These are phyloP conservation scores for Pimpla rufipes DNA, from an alignment of 2,888 invertebrate genomes.

Conservation along the genomic window DNA sequence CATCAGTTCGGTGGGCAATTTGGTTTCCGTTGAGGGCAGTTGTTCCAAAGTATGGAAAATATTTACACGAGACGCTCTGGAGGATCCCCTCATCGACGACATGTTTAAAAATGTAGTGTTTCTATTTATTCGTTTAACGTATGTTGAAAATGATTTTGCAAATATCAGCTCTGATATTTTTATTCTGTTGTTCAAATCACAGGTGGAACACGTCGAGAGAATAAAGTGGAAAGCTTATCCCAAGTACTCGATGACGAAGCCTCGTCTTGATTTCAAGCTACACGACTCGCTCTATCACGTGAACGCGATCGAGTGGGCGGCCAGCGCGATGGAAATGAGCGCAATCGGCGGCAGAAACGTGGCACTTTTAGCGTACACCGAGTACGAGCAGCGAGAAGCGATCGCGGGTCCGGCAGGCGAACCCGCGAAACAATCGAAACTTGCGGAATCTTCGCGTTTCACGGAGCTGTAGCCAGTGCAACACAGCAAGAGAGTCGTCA, in stretches of 20 bases:
- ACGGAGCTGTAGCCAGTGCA: constrained; percentile 32
- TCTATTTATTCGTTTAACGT: neutral
- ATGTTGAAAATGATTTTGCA: neutral
- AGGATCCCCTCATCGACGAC: constrained; percentile 83
- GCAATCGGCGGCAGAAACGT: constrained; percentile 88
- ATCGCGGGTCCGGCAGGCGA: neutral
- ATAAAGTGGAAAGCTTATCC: constrained; percentile 88
- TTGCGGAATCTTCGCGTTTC: constrained; percentile 20
- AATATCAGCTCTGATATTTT: constrained; percentile 16
- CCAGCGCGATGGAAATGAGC: constrained; percentile 90
- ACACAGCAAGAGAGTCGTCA: neutral
- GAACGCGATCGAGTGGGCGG: constrained; percentile 89
- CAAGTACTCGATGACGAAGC: constrained; percentile 82
- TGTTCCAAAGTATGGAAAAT: constrained; percentile 87
- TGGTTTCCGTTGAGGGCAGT: constrained; percentile 80
- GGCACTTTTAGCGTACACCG: constrained; percentile 86
- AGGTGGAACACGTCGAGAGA: constrained; percentile 80
- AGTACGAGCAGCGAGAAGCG: constrained; percentile 71
- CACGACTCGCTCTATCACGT: constrained; percentile 87
- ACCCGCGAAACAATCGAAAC: constrained; percentile 6
- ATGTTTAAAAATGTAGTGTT: constrained; percentile 85
- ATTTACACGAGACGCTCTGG: constrained; percentile 86
- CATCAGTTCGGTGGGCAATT: constrained; percentile 85
- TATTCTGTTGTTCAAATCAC: constrained; percentile 34
- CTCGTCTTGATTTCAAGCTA: constrained; percentile 85